A percentile compares a stretch with the other conserved stretches of the same genome.
These are phyloP conservation scores for Elysia chlorotica DNA, from an alignment of 1,140 invertebrate species.

Conservation along the genomic window DNA sequence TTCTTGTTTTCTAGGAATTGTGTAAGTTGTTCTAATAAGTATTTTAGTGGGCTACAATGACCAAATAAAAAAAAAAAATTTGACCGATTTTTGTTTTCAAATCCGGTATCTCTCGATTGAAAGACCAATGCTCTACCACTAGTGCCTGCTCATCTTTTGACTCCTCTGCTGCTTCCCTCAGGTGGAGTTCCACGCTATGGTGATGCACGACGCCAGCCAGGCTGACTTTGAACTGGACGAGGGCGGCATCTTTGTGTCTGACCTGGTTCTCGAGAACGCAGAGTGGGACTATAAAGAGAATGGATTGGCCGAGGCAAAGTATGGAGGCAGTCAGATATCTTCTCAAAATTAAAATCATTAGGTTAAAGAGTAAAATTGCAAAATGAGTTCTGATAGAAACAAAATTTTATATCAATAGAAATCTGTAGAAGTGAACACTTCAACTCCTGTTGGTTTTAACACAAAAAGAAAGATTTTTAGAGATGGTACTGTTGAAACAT, in stretches of 20 bases:
- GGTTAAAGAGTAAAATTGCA: no score
- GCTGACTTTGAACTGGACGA: constrained; percentile 50
- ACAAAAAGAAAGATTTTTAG: no score
- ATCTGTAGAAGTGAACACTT: no score
- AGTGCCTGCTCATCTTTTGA: not conserved
- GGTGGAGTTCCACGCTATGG: constrained; percentile 47
- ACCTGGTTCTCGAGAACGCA: constrained; percentile 49
- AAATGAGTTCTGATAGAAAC: no score
- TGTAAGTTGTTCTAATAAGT: not conserved
- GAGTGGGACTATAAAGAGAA: constrained; percentile 49
- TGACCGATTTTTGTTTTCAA: not conserved
- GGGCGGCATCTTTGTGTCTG: constrained; percentile 48
- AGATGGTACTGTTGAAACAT: no score
- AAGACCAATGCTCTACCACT: not conserved
- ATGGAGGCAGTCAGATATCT: no score
- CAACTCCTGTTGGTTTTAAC: no score
- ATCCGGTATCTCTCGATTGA: not conserved
- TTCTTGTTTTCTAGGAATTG: not conserved
- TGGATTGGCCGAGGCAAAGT: constrained; percentile 17
- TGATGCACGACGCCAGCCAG: constrained; percentile 40
- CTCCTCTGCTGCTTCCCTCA: constrained; percentile 8
- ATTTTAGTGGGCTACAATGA: not conserved
- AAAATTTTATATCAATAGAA: no score
- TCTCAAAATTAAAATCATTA: no score
- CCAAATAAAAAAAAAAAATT: no score